Base-by-base conservation (phyloP, 2,113 vertebrate species). In the Actenoides lindsayi region DNA sequence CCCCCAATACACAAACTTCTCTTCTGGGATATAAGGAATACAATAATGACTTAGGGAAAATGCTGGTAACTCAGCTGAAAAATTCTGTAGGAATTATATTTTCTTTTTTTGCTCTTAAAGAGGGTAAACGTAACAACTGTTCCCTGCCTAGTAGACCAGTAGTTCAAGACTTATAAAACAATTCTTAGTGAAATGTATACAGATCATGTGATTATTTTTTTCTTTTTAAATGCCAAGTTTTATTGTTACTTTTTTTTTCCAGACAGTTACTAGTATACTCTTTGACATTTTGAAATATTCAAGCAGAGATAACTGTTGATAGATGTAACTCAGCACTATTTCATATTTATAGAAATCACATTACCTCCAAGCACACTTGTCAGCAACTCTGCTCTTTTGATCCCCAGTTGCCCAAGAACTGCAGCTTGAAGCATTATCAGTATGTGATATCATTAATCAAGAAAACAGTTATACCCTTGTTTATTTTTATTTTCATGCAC, bases 401-500 rank as follows among this genome's bases (percentile, higher is more conserved):
- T 97, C 94, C 95, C 80, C 95, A 96, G 70, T 95, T 97, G 93
- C 69, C 68, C 92, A 79, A 78, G 96, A 92, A 89, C 91, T 9
- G 23, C 93, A 94, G 86, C 96, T 97, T 87, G 77, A 95, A 96
- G 82, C 73, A 54, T 48, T 96, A 71, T 62, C 94, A 94, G 93
- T 89, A 96, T 96, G 93, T 83, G 87, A 76, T 86, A 53, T 65
- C 89, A 92, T 97, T 97, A 98, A 97, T 98, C 96, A 97, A 95
- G 95, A 90, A 96, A 90, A 75, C 94, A 95, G 62, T 96, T 88
- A 63, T 77, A 76, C 69, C 71, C 33, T 65, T 21, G 67, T 83
- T 90, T 87, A 89, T 94, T 96, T 92, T 90, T 82, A 51, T 96
- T 96, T 96, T 51, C 65, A 30, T 84, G 37, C 67, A 79, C 71